These are phyloP conservation scores for Drosophila nigrodunni DNA, from an alignment of 1,140 invertebrate genomes.

Conservation along the genomic window DNA sequence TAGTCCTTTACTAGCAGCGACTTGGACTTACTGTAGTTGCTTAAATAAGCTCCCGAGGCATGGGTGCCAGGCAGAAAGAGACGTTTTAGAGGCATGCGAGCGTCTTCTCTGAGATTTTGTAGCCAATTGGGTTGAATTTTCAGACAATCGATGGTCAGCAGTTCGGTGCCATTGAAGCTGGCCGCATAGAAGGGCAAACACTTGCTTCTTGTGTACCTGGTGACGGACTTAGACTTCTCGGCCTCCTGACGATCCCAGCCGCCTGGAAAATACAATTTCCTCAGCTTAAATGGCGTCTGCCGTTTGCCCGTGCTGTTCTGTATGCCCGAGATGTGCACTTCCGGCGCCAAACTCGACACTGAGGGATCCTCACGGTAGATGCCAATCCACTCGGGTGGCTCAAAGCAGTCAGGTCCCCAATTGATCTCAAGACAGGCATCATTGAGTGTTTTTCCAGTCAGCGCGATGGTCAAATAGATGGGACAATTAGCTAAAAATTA, in stretches of 20 bases:
- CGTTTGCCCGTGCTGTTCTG: conserved; percentile 82
- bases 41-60: conserved; percentile 88
- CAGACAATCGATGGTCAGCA: conserved; percentile 86
- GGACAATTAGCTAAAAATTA: conserved; percentile 57
- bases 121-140: conserved; percentile 89
- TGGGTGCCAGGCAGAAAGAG: conserved; percentile 86
- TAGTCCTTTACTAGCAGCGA: conserved; percentile 84
- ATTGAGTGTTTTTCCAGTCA: conserved; percentile 69
- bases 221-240: conserved; percentile 53
- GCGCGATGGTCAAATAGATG: conserved; percentile 69
- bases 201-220: conserved; percentile 61
- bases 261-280: conserved; percentile 84
- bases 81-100: conserved; percentile 62
- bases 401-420: conserved; percentile 85
- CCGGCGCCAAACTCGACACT: conserved; percentile 63
- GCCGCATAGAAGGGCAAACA: conserved; percentile 86
- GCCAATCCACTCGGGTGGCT: conserved; percentile 75
- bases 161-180: conserved; percentile 85
- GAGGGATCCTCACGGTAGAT: conserved; percentile 75
- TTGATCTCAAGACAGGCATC: conserved; percentile 86
- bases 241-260: conserved; percentile 85
- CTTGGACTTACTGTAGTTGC: conserved; percentile 82
- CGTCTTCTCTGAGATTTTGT: conserved; percentile 85
- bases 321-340: conserved; percentile 58
- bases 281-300: conserved; percentile 85